Evolutionary conservation across 2,797 vertebrate genomes (phyloP).

Genomic region (Gobionotothen gibberifrons): DNA sequence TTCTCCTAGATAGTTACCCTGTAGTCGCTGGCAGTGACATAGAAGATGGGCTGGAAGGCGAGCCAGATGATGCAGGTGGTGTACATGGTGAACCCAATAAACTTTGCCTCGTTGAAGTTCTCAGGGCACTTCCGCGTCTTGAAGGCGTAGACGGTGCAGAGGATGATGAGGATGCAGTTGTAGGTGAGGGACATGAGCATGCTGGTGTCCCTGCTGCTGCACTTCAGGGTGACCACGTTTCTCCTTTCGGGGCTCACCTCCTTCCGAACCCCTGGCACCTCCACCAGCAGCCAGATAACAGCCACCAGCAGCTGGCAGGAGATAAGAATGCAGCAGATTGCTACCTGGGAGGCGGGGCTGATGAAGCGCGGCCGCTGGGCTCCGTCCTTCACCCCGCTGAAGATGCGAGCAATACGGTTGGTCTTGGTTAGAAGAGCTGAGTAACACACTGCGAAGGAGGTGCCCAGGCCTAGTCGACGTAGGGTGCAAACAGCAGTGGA

Average conservation of each 20-base stretch:
- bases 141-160: constrained; percentile 98
- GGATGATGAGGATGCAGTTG: constrained; percentile 95
- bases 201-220: constrained; percentile 94
- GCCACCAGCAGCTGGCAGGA: constrained; percentile 96
- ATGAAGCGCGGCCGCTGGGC: constrained; percentile 95
- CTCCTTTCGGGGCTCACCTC: constrained; percentile 92
- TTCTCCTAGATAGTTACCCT: constrained; percentile 85
- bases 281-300: constrained; percentile 93
- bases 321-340: constrained; percentile 94
- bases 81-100: constrained; percentile 99
- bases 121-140: constrained; percentile 99
- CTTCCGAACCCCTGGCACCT: constrained; percentile 93
- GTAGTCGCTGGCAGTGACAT: constrained; percentile 97
- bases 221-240: constrained; percentile 95
- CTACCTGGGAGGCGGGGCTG: constrained; percentile 95
- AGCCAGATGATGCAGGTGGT: constrained; percentile 99
- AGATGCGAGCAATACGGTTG: constrained; percentile 97
- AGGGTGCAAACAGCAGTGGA: constrained; percentile 92
- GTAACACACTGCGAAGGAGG: constrained; percentile 96
- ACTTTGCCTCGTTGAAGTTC: constrained; percentile 99
- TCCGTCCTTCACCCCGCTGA: constrained; percentile 93
- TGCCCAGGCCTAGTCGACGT: constrained; percentile 93
- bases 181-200: constrained; percentile 97
- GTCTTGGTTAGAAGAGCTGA: constrained; percentile 98
- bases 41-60: constrained; percentile 99